Percentiles rank a stretch among this genome's conserved stretches.
These are phyloP conservation scores for Tachina grossa DNA, from an alignment of 2,888 invertebrate species.

Conservation along the genomic window DNA sequence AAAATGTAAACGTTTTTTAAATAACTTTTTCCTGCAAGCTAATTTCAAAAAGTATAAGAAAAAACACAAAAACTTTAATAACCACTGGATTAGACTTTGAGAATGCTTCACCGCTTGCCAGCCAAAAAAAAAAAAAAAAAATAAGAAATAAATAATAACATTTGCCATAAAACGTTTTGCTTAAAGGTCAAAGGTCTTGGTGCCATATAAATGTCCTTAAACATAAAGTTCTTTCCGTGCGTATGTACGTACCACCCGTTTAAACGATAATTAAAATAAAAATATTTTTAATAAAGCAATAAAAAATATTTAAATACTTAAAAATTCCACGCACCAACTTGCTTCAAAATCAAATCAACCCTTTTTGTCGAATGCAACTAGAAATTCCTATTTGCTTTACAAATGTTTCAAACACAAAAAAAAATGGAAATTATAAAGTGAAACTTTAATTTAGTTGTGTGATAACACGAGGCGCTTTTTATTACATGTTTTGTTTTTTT, in stretches of 20 bases:
- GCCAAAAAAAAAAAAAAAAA: not conserved
- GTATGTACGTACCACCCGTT: not conserved
- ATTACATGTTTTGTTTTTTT: not conserved
- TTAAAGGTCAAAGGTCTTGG: not conserved
- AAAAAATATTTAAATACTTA: conserved; percentile 14
- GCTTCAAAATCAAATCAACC: too few relatives aligned
- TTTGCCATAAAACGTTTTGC: not conserved
- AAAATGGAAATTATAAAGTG: conserved; percentile 25
- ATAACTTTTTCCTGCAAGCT: too few relatives aligned
- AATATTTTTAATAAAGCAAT: conserved; percentile 28
- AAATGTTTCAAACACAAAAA: conserved; percentile 15
- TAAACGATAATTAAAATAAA: not conserved
- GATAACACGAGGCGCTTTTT: conserved; percentile 27
- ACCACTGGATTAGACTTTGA: not conserved
- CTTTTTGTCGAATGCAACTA: conserved; percentile 17
- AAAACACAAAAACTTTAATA: not conserved
- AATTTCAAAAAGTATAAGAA: not conserved
- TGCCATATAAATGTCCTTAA: not conserved
- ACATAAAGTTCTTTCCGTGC: not conserved
- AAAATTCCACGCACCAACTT: not conserved
- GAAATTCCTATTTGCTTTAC: conserved; percentile 5
- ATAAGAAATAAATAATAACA: not conserved
- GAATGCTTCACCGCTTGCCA: not conserved
- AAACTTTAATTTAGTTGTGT: conserved; percentile 55
- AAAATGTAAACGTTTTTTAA: not conserved